Base-by-base conservation (phyloP, 2,113 vertebrate species). In the Cinclus cinclus region DNA sequence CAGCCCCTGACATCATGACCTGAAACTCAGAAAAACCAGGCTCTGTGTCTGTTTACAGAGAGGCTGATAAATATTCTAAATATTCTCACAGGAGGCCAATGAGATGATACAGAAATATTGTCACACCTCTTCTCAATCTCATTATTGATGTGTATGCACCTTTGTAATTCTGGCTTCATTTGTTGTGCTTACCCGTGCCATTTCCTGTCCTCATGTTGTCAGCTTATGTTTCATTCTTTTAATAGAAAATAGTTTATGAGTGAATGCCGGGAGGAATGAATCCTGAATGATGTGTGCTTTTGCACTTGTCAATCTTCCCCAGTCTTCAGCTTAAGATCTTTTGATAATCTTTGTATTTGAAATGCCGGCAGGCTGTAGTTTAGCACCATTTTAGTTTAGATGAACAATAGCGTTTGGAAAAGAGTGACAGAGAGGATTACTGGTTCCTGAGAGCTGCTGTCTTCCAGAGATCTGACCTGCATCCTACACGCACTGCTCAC, bases 281-380 rank as follows among this genome's bases (percentile, higher is more conserved):
- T 91, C 58, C 35, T 82, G 95, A 92, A 75, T 60, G 90, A 96
- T 68, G 87, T 68, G 84, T 93, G 92, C 84, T 95, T 96, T 95
- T 95, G 91, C 89, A 96, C 96, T 92, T 95, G 96, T 92, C 96
- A 96, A 94, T 96, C 96, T 96, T 65, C 44, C 30, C 63, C 89
- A 88, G 62, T 83, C 87, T 86, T 92, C 46, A 89, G 89, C 86
- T 83, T 65, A 41, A 89, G 89, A 94, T 88, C 93, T 94, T 86
- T 37, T 86, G 89, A 95, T 95, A 94, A 85, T 93, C 89, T 85
- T 83, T 86, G 19, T 52, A 56, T 90, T 69, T 86, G 76, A 92
- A 90, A 92, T 86, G 83, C 86, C 20, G 83, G 93, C 83, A 95
- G 91, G 63, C 49, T 73, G 71, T 44, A 76, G 63, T 68, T 92